phyloP scores from a whole-genome alignment of 2,113 vertebrate species.

The Hippopotamus amphibius region DNA sequence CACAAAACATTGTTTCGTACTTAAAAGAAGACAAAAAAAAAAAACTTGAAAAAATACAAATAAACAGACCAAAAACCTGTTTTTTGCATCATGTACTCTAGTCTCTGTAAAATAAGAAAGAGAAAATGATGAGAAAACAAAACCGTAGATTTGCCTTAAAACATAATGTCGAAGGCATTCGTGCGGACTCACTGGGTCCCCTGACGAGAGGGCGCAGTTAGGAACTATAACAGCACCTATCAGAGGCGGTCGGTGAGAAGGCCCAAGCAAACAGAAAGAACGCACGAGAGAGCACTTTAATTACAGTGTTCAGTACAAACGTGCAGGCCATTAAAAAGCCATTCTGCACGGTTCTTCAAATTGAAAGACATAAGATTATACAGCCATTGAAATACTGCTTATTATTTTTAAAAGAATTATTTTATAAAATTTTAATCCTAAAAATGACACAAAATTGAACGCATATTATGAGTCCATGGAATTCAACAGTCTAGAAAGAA shows the following conservation, averaged over 20 bases:
- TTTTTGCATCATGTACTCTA: neutral
- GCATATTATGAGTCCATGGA: neutral
- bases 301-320: neutral
- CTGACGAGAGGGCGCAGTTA: neutral
- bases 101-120: conserved; percentile 13
- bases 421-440: conserved; percentile 15
- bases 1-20: neutral
- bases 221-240: neutral
- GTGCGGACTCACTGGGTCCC: neutral
- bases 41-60: neutral
- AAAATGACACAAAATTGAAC: neutral
- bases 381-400: neutral
- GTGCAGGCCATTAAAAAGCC: neutral
- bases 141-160: neutral
- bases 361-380: neutral
- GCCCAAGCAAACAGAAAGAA: neutral
- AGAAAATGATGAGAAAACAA: neutral
- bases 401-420: neutral
- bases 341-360: neutral
- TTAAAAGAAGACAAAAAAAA: conserved; percentile 28
- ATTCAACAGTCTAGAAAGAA: conserved; percentile 18
- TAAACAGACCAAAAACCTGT: neutral
- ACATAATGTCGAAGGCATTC: neutral
- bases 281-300: neutral
- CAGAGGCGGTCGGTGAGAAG: neutral